Base-by-base conservation (phyloP, 2,797 vertebrate genomes). In the Trachops cirrhosus region DNA sequence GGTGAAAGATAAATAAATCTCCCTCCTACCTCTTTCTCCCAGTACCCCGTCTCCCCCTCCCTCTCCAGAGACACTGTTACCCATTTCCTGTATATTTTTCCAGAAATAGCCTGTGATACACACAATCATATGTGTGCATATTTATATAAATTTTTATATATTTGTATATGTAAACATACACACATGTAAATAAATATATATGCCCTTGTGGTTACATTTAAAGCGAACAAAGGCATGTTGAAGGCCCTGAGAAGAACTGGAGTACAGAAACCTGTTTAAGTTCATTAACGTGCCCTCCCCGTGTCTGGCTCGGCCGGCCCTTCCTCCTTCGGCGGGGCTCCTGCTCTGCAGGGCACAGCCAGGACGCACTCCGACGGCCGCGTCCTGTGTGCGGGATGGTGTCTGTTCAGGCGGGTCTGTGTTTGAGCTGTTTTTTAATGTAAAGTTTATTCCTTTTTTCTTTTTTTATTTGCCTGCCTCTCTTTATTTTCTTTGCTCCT, bases 1-100 rank as follows among this genome's bases (percentile, higher is more conserved):
- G 34, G 48, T 85, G 50, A 95, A 92, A 90, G 92, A 78, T 32
- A 84, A 84, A 44, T 37, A 39, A 73, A 74, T 64, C 78, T 89
- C 59, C 39, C 22, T 80, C 44, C 3, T 39, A 32, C 32, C 6
- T 83, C 24, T 74, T 77, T 75, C 11, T 73, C 2, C 19, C 8
- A 37, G 79, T 54, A 77, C 6, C 34, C 44, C 37, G 71, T 57
- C 64, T 87, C 18, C 19, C 50, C 57, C 54, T 26, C 54, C 57
- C 34, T 84, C 37, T 70, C 14, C 57, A 67, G 88, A 93, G 80
- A 83, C 62, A 92, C 0, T 4, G 18, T 39, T 57, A 52, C 18
- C 32, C 9, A 59, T 26, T 86, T 94, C 80, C 64, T 82, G 37
- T 29, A 71, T 62, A 64, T 75, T 48, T 93, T 94, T 74, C n/a